These are phyloP conservation scores for Barypeithes pellucidus DNA, from an alignment of 2,888 invertebrate genomes.

Conservation along the genomic window DNA sequence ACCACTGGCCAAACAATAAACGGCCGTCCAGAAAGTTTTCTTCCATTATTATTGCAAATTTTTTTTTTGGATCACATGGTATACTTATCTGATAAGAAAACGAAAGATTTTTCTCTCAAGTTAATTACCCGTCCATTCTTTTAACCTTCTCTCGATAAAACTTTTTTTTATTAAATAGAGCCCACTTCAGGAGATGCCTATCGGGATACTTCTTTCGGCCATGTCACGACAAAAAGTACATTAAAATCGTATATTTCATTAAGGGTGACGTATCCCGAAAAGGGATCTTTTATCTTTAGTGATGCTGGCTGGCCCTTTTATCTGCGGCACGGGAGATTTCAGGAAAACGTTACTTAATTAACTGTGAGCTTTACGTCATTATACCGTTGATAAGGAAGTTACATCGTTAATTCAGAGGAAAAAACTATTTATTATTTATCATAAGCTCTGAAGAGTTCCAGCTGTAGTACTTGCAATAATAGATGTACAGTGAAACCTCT, in stretches of 20 bases:
- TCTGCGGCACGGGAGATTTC: slow-evolving; percentile 28
- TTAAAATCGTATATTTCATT: slow-evolving; percentile 54
- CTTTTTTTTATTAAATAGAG: slow-evolving; percentile 40
- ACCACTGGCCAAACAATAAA: no score
- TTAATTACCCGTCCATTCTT: slow-evolving; percentile 1
- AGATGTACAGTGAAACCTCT: no score
- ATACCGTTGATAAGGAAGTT: slow-evolving; percentile 11
- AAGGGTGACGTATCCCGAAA: slow-evolving; percentile 48
- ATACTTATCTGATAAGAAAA: no score
- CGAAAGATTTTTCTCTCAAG: neutral
- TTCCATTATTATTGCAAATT: no score
- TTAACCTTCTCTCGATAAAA: slow-evolving; percentile 5
- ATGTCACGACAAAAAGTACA: slow-evolving; percentile 52
- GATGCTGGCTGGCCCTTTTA: slow-evolving; percentile 33
- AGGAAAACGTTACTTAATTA: slow-evolving; percentile 38
- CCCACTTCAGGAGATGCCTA: slow-evolving; percentile 37
- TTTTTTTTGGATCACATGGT: no score
- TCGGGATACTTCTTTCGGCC: slow-evolving; percentile 27
- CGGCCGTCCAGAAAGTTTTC: no score
- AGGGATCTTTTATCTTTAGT: slow-evolving; percentile 45
- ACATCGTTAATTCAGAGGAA: neutral
- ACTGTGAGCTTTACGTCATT: slow-evolving; percentile 20
- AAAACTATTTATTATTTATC: slow-evolving; percentile 3
- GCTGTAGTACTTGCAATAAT: no score
- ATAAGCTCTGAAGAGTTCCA: no score